phyloP scores from a whole-genome alignment of 2,113 vertebrate species.

The Glaucidium brasilianum region DNA sequence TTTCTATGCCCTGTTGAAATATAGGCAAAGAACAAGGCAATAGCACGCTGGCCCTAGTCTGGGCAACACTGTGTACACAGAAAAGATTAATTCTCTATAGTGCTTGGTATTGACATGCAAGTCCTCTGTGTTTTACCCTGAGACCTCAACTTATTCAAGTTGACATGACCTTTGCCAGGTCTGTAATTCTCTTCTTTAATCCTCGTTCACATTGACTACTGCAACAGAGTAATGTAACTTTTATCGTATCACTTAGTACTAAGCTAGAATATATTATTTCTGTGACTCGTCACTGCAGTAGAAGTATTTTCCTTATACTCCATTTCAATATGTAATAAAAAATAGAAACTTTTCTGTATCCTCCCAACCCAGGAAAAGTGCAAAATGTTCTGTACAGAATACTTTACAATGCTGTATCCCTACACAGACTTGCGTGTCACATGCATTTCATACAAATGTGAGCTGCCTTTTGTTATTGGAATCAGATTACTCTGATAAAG shows the following conservation, averaged over 20 bases:
- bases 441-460: background rate
- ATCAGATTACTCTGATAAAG: constrained; percentile 9
- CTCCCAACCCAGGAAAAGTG: background rate
- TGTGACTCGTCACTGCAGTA: background rate
- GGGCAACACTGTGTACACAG: background rate
- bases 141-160: background rate
- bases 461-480: background rate
- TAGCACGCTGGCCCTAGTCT: background rate
- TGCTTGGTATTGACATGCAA: background rate
- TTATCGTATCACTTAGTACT: background rate
- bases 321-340: constrained; percentile 9
- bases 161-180: background rate
- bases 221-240: background rate
- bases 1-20: background rate
- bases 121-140: background rate
- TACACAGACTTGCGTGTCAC: background rate
- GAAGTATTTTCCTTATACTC: background rate
- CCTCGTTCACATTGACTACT: background rate
- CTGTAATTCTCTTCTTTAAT: background rate
- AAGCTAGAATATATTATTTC: background rate
- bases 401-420: background rate
- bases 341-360: background rate
- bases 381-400: background rate
- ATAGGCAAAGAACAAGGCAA: background rate
- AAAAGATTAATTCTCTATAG: background rate